Base-by-base conservation (phyloP, 2,113 vertebrate genomes). In the Tachysurus vachellii region DNA sequence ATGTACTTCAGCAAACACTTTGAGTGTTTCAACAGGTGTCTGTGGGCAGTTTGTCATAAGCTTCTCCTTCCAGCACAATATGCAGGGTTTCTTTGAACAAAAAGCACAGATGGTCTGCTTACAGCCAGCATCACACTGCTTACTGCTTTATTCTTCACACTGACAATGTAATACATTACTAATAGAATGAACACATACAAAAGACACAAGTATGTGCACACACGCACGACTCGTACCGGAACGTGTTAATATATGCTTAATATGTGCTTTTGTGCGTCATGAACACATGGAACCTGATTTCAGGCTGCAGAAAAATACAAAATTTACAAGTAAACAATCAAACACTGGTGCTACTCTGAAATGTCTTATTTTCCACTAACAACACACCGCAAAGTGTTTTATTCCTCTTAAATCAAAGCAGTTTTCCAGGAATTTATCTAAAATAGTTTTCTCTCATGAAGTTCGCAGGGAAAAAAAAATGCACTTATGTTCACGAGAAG, bases 31-130 rank as follows among this genome's bases (percentile, higher is more conserved):
- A 64, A 59, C 50, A 50, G 50, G 47, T 85, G 87, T 90, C 68
- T 83, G 64, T 85, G 47, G 71, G 62, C 73, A 84, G 87, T 84
- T 66, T 81, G 66, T 88, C 68, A 83, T 80, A 80, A 66, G 70
- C 66, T 16, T 80, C 81, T 80, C 56, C 31, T 62, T 59, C 75
- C 31, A 85, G 73, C 47, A 68, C 73, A 89, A 84, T 42, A 80
- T 68, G 73, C 31, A 83, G 16, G 70, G 70, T 61, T 61, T 84
- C 31, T 84, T 57, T 73, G n/a, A 44, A 86, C 50, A 56, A 71
- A 80, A 84, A 81, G 82, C 86, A 88, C 83, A 82, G 80, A 77
- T 82, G 76, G 62, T 82, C 80, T 61, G 62, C 57, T 64, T 54
- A n/a, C 68, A 62, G 77, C 76, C 82, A 88, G 61, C 16, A 88